A percentile compares a stretch with the other conserved stretches of the same genome.
Conservation (phyloP, 1,140 invertebrate genomes). For the Caenorhabditis elegans region WBcel235 BX284606.5:3935501-3936000, state of each 20-base stretch:
- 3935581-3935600: no score
- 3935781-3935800: constrained; percentile 43
- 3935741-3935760: constrained; percentile 24
- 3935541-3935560: no score
- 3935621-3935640: no score
- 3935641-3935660: neutral
- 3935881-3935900: constrained; percentile 53
- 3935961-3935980: neutral
- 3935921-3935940: constrained; percentile 50
- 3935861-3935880: constrained; percentile 52
- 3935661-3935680: neutral
- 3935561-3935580: no score
- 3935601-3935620: no score
- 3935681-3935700: no score
- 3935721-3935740: constrained; percentile 39
- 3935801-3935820: constrained; percentile 51
- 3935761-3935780: constrained; percentile 41
- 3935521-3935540: no score
- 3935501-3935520: no score
- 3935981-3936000: neutral
- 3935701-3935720: constrained; percentile 38
- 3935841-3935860: constrained; percentile 42
- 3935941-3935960: neutral
- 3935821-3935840: constrained; percentile 44
- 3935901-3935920: constrained; percentile 42